Evolutionary conservation across 2,888 invertebrate species (phyloP), one percentile per base, ranked within the genome.

Genomic region (Synergus laeviventris): DNA sequence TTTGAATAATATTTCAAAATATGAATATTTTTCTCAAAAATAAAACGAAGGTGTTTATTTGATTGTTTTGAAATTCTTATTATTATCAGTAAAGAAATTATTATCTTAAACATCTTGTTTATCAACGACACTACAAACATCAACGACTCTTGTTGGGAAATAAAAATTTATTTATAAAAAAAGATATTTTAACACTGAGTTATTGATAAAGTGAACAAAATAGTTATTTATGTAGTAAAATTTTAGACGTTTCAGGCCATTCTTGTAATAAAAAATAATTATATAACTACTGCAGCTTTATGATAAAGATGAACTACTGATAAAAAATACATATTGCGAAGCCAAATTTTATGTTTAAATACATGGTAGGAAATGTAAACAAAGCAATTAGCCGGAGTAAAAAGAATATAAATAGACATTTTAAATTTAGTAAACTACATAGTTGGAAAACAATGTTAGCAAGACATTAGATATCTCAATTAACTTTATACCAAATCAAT

Each of bases 241-340:
- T 70, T 49, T 45, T 49, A 31, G 12, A 24, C 9, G n/a, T 31
- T 49, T 11, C n/a, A 49, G 9, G 31, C n/a, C 31, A 49, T 70
- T 31, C 31, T 49, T 31, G 31, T 24, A 12, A n/a, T 49, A 16
- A 31, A 49, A 70, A 45, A 64, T 64, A 49, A 49, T 70, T 24
- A 49, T 49, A 70, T 8, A 64, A 21, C 42, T 64, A 21, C 42
- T 64, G 49, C 11, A 11, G 49, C 31, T 49, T 70, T 8, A 14
- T 49, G 36, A 70, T 70, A 70, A 70, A 70, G 49, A 70, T n/a
- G 49, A 49, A 49, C 49, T 70, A 36, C 70, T 70, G 70, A 70
- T 70, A 70, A 36, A 49, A 24, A 24, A n/a, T n/a, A n/a, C n/a
- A n/a, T n/a, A n/a, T n/a, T n/a, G n/a, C n/a, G n/a, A n/a, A n/a